Conservation (phyloP, 1,140 invertebrate species). For the Agrypnia vestita region DNA sequence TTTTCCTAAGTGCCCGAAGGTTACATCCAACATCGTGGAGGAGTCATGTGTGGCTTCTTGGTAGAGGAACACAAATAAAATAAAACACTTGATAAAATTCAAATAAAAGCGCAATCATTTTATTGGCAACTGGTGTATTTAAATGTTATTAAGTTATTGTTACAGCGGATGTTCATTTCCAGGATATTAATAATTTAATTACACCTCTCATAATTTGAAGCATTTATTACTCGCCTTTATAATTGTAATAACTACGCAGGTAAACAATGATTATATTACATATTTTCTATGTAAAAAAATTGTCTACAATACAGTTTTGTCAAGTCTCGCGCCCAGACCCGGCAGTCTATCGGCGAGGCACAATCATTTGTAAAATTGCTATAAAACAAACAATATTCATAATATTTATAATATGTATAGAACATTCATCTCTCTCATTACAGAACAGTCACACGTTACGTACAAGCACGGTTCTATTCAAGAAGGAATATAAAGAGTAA, state of each 20-base stretch:
- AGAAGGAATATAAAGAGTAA: conserved; percentile 31
- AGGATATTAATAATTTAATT: conserved; percentile 60
- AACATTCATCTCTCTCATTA: conserved; percentile 15
- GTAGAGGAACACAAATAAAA: conserved; percentile 27
- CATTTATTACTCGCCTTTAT: conserved; percentile 54
- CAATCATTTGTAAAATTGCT: conserved; percentile 52
- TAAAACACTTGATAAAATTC: conserved; percentile 55
- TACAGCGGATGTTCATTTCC: conserved; percentile 56
- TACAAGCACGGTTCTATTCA: conserved; percentile 37
- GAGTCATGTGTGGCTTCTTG: background rate
- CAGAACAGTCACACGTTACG: conserved; percentile 19
- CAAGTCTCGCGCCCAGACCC: background rate
- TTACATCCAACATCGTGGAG: background rate
- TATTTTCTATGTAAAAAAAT: conserved; percentile 57
- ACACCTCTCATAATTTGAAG: conserved; percentile 55
- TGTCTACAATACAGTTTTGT: conserved; percentile 54
- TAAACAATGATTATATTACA: conserved; percentile 57
- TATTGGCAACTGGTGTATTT: conserved; percentile 62
- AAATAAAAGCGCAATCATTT: conserved; percentile 61
- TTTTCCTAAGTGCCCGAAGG: background rate
- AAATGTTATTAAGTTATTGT: conserved; percentile 60
- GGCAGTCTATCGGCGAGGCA: background rate
- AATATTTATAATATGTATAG: conserved; percentile 43
- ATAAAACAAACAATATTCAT: conserved; percentile 51
- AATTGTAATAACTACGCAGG: conserved; percentile 50